phyloP scores from a whole-genome alignment of 2,888 invertebrate genomes.

The Brachyptera risi region DNA sequence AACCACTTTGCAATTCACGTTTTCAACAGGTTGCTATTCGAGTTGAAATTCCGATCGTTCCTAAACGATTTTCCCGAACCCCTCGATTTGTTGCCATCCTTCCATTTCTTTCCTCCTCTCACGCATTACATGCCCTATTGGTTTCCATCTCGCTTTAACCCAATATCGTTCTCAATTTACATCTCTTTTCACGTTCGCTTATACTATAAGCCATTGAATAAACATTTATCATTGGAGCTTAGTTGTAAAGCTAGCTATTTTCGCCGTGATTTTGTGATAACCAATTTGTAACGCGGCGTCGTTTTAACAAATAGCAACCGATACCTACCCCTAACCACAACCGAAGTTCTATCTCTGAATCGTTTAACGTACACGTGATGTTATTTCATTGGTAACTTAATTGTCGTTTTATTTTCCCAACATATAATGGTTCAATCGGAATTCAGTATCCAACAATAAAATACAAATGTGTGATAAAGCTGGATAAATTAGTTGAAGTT shows the following conservation, averaged over 20 bases:
- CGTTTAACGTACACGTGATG: no score
- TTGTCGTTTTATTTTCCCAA: no score
- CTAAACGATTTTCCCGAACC: constrained; percentile 20
- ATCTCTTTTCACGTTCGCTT: constrained; percentile 1
- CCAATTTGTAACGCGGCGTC: no score
- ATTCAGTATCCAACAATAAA: no score
- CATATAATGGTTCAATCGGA: no score
- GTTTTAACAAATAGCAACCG: no score
- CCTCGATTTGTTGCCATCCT: constrained; percentile 7
- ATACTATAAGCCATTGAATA: not conserved
- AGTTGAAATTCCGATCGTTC: constrained; percentile 28
- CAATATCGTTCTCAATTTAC: not conserved
- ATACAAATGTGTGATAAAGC: no score
- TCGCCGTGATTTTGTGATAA: not conserved
- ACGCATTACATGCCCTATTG: not conserved
- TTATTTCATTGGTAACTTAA: no score
- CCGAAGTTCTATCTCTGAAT: no score
- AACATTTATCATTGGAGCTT: constrained; percentile 4
- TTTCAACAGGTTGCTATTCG: constrained; percentile 28
- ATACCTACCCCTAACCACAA: no score
- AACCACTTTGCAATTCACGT: not conserved
- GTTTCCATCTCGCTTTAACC: not conserved
- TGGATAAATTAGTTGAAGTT: no score
- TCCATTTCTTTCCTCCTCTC: constrained; percentile 1
- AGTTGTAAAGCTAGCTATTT: not conserved